Base-by-base conservation (phyloP, 2,797 vertebrate genomes). In the Sebastiscus tertius region DNA sequence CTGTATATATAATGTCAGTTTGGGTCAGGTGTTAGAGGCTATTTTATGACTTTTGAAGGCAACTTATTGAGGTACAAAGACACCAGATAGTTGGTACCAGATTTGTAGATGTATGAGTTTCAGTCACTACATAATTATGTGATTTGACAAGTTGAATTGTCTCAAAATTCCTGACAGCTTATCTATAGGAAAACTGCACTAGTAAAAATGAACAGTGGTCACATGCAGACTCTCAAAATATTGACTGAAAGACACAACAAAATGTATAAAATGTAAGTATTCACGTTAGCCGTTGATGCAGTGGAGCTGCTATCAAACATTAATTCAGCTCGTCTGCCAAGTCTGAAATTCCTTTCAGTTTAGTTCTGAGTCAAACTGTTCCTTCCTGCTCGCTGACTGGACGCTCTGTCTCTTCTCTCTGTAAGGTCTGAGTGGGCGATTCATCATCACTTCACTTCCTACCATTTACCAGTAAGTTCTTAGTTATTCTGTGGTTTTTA, bases 381-480 rank as follows among this genome's bases (percentile, higher is more conserved):
- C 5, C 39, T 72, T 75, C 63, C 80, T 87, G 73, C 59, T 8
- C 27, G n/a, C 62, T 89, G 67, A 89, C 56, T 9, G 13, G 20
- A 2, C 24, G 24, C 68, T 79, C 5, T n/a, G 1, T 80, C 59
- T 88, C 33, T 60, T 80, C 59, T 24, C 14, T 82, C 69, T 83
- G 2, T 72, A 14, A 99, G 98, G 98, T 79, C 87, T 99, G 83
- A 99, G 98, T 26, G 98, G 98, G 3, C 93, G 98, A 70, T 99
- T 99, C 92, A 93, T 99, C 92, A 99, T 99, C 88, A 99, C 97
- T 20, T 97, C 98, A 11, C 97, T 99, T 91, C 98, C 98, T 49
- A 98, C 97, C 16, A 98, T 99, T 83, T 99, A 99, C 86, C 98
- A 99, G 98, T 99, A 93, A 97, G 98, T 97, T 83, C 58, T 64